Conservation (phyloP, 2,113 vertebrate genomes). For the Mus musculus region DNA sequence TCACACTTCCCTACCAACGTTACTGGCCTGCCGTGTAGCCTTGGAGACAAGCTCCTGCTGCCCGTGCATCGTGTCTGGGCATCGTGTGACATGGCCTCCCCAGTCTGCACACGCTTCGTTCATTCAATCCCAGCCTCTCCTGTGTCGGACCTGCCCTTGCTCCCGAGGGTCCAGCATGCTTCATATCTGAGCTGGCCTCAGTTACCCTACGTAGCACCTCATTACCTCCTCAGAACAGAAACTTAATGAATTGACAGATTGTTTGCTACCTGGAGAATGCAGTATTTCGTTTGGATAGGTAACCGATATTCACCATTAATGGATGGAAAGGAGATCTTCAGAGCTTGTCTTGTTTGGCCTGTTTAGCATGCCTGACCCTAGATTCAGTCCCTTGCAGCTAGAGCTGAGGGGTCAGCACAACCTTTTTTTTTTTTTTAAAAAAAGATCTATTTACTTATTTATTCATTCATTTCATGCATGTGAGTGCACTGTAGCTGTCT, state of each 20-base stretch:
- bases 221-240: background rate
- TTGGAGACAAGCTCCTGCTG: background rate
- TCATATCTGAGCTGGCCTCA: background rate
- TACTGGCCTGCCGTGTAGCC: background rate
- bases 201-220: background rate
- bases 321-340: background rate
- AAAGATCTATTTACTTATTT: no score
- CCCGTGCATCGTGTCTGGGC: background rate
- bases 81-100: background rate
- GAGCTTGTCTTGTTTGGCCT: background rate
- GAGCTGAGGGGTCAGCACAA: background rate
- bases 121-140: background rate
- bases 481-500: no score
- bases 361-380: background rate
- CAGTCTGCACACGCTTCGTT: background rate
- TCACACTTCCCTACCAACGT: background rate
- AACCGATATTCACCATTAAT: background rate
- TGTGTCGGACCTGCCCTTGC: background rate
- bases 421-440: no score
- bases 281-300: background rate
- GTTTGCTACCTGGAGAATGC: constrained; percentile 8
- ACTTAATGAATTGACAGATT: constrained; percentile 1
- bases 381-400: background rate
- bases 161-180: background rate
- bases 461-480: no score